A percentile compares a stretch with the other conserved stretches of the same genome.
Evolutionary conservation across 2,113 vertebrate genomes (phyloP).

Genomic region (Sturnus vulgaris): DNA sequence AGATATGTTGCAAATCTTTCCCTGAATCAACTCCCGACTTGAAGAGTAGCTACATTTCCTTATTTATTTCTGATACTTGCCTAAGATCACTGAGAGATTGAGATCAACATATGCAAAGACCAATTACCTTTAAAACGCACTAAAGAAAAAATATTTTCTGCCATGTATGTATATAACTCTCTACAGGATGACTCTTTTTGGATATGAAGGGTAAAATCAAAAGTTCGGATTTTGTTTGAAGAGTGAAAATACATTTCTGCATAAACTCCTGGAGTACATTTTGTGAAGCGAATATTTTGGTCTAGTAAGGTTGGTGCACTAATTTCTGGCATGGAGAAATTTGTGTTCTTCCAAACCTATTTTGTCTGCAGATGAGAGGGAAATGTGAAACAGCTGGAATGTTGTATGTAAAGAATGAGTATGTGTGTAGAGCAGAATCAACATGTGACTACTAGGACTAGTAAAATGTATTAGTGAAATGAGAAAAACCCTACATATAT

Average conservation of each 20-base stretch:
- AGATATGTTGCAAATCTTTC: background rate
- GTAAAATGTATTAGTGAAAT: background rate
- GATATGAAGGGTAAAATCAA: background rate
- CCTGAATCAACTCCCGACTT: background rate
- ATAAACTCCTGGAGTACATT: background rate
- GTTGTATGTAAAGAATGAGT: background rate
- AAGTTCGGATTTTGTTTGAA: background rate
- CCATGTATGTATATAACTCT: background rate
- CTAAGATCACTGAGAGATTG: background rate
- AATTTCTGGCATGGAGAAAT: background rate
- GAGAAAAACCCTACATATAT: background rate
- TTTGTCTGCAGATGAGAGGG: background rate
- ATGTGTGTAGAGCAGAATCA: rapidly evolving
- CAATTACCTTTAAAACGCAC: background rate
- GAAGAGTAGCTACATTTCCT: background rate
- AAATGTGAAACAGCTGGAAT: background rate
- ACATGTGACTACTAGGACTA: background rate
- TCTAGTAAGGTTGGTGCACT: background rate
- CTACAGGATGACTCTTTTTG: background rate
- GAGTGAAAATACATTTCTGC: background rate
- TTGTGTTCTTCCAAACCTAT: background rate
- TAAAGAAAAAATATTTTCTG: background rate
- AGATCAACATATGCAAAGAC: background rate
- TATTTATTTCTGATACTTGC: background rate
- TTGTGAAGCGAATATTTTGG: background rate